These are phyloP conservation scores for Dicerorhinus sumatrensis DNA, from an alignment of 2,113 vertebrate species.

Conservation along the genomic window DNA sequence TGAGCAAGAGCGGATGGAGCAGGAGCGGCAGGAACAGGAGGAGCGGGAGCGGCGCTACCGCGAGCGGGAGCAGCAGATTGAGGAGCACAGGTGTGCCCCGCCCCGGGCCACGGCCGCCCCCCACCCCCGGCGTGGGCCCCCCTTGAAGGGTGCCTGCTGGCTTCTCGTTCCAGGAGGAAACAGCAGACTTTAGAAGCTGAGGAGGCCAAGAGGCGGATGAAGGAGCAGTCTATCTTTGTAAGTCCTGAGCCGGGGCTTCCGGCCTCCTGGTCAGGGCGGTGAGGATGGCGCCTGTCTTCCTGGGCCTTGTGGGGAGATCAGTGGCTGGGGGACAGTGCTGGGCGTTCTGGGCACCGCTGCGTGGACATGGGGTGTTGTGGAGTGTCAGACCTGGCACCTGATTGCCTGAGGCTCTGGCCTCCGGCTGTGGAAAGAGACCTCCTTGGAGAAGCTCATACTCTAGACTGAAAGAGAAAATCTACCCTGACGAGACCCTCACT, in stretches of 20 bases:
- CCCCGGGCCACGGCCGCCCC: rapidly evolving
- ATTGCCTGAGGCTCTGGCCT: neutral
- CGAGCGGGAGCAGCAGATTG: constrained; percentile 95
- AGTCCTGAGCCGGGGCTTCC: constrained; percentile 78
- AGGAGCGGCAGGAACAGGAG: constrained; percentile 96
- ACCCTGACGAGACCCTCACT: neutral
- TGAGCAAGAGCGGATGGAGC: constrained; percentile 97
- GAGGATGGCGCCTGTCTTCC: neutral
- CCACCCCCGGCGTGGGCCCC: rapidly evolving
- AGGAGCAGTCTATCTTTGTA: constrained; percentile 92
- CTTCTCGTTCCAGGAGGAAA: constrained; percentile 89
- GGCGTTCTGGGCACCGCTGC: neutral
- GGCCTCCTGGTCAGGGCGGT: neutral
- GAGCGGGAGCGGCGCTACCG: constrained; percentile 95
- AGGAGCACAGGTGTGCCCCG: constrained; percentile 93
- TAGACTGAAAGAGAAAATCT: constrained; percentile 10
- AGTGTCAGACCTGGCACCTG: neutral
- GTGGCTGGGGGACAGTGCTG: neutral
- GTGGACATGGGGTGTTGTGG: neutral
- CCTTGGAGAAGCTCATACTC: neutral
- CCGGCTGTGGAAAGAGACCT: neutral
- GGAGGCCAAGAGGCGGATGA: constrained; percentile 92
- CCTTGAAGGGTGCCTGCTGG: rapidly evolving
- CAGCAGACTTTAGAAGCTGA: constrained; percentile 94
- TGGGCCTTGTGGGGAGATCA: neutral